phyloP scores from a whole-genome alignment of 2,888 invertebrate species.

The Zeuzera pyrina region DNA sequence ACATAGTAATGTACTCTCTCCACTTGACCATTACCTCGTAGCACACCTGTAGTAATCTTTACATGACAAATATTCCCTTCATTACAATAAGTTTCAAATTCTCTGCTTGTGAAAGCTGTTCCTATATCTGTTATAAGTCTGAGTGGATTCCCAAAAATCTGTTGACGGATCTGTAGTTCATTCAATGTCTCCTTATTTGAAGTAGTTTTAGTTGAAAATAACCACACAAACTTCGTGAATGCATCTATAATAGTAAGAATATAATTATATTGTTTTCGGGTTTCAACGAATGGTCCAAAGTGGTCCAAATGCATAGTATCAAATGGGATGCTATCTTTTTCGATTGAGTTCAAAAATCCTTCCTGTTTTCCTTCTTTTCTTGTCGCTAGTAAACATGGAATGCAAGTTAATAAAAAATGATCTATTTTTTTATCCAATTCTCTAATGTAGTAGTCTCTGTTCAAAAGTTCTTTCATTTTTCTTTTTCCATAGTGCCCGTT shows the following conservation, averaged over 20 bases:
- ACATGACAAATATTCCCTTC: no score
- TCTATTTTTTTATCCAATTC: slow-evolving; percentile 7
- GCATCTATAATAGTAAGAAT: slow-evolving; percentile 28
- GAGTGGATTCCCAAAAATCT: slow-evolving; percentile 30
- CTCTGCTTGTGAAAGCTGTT: slow-evolving; percentile 17
- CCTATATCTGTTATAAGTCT: slow-evolving; percentile 22
- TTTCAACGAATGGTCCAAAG: slow-evolving; percentile 26
- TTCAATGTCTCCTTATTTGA: slow-evolving; percentile 24
- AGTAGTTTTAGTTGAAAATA: slow-evolving; percentile 28
- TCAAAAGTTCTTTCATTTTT: slow-evolving; percentile 20
- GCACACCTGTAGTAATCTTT: no score
- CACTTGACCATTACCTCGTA: no score
- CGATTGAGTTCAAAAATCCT: slow-evolving; percentile 26
- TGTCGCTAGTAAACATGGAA: slow-evolving; percentile 10
- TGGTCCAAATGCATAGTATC: slow-evolving; percentile 30
- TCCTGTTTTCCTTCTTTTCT: slow-evolving; percentile 24
- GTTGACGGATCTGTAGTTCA: slow-evolving; percentile 23
- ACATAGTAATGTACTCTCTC: no score
- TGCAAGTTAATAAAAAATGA: slow-evolving; percentile 5
- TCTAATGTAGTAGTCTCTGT: slow-evolving; percentile 22
- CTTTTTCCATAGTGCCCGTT: no score
- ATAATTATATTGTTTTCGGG: slow-evolving; percentile 24
- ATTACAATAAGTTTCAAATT: no score
- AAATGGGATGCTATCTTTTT: slow-evolving; percentile 26
- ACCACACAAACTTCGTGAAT: slow-evolving; percentile 30